These are phyloP conservation scores for Phengaris arion DNA, from an alignment of 2,888 invertebrate genomes.

Conservation along the genomic window DNA sequence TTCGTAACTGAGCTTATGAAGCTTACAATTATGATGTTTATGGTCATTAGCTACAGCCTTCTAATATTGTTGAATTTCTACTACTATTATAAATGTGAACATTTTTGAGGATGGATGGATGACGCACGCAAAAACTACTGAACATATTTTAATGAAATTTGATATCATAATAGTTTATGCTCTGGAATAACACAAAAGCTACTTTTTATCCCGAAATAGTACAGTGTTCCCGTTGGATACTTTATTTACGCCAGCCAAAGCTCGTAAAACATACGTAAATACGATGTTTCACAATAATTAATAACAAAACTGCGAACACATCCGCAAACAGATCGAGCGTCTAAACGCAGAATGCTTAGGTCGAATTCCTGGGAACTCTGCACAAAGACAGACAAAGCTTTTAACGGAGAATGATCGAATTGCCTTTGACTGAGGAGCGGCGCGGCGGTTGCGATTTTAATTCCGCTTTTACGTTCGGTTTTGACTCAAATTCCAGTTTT, in stretches of 20 bases:
- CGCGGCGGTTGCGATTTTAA: conserved; percentile 27
- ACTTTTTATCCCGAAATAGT: no score
- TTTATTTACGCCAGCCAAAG: no score
- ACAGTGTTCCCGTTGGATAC: no score
- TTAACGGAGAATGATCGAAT: conserved; percentile 29
- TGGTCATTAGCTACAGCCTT: no score
- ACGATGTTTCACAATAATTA: neutral
- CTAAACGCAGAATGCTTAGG: neutral
- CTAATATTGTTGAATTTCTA: no score
- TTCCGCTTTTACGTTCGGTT: conserved; percentile 11
- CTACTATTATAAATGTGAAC: no score
- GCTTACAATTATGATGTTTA: neutral
- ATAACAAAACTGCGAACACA: neutral
- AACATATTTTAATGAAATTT: no score
- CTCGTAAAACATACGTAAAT: no score
- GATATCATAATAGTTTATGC: no score
- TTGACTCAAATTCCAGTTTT: conserved; percentile 6
- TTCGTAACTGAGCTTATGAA: neutral
- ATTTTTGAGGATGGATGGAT: no score
- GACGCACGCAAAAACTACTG: no score
- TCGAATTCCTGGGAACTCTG: conserved; percentile 18
- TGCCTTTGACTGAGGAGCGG: conserved; percentile 29
- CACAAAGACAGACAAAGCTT: conserved; percentile 15
- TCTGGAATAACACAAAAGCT: no score
- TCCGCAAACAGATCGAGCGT: conserved; percentile 6